A percentile compares a stretch with the other conserved stretches of the same genome.
phyloP scores from a whole-genome alignment of 2,113 vertebrate genomes.

The Scalopus aquaticus region DNA sequence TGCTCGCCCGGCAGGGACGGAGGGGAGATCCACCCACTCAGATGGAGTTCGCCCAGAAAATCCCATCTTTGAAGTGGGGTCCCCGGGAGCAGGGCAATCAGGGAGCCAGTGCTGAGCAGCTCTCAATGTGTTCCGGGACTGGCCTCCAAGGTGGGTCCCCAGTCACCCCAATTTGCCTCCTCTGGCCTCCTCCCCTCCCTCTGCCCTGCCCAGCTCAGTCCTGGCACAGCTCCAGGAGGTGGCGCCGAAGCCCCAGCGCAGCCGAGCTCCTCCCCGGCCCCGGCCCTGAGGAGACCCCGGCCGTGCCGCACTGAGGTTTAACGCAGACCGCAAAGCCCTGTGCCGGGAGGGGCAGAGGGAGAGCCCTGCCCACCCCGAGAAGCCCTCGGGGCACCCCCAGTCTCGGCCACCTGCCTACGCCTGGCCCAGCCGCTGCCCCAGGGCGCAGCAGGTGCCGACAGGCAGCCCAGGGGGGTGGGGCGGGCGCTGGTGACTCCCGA shows the following conservation, averaged over 20 bases:
- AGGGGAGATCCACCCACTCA: neutral
- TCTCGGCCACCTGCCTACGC: too few relatives aligned
- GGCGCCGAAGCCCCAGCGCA: constrained; percentile 73
- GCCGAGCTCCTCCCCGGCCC: too few relatives aligned
- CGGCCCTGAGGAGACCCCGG: too few relatives aligned
- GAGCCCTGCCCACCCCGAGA: too few relatives aligned
- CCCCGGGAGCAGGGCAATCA: neutral
- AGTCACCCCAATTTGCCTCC: neutral
- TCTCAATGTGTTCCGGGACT: neutral
- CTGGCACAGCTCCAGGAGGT: constrained; percentile 72
- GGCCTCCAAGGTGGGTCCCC: neutral
- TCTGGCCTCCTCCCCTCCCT: neutral
- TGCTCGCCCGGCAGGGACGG: neutral
- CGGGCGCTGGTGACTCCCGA: too few relatives aligned
- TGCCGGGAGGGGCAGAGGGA: neutral
- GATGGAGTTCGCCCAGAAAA: neutral
- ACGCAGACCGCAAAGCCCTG: too few relatives aligned
- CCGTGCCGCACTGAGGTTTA: too few relatives aligned
- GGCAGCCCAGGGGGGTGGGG: too few relatives aligned
- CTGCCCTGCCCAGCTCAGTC: constrained; percentile 9
- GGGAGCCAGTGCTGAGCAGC: neutral
- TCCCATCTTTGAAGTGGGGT: neutral
- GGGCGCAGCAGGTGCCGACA: too few relatives aligned
- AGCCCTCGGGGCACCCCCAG: too few relatives aligned
- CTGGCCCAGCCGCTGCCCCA: too few relatives aligned